phyloP scores from a whole-genome alignment of 2,888 invertebrate genomes.

The Anoncus sp. region DNA sequence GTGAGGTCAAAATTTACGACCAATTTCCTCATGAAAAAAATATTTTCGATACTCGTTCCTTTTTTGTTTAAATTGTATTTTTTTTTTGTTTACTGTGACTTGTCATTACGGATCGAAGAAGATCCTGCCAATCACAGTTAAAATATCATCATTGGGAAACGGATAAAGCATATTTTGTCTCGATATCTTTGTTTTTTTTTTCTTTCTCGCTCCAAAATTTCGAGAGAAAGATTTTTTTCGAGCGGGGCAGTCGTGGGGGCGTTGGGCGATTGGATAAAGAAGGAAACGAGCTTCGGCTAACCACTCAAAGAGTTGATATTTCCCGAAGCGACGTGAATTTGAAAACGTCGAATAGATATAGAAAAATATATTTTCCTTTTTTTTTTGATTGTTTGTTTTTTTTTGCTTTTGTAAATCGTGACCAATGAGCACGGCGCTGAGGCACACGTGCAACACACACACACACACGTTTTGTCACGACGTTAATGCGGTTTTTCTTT shows the following conservation, averaged over 20 bases:
- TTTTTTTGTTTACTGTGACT: slow-evolving; percentile 68
- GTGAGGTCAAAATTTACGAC: slow-evolving; percentile 80
- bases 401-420: slow-evolving; percentile 17
- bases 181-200: slow-evolving; percentile 10
- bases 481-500: slow-evolving; percentile 18
- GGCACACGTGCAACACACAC: slow-evolving; percentile 3
- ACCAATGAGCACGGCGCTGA: neutral
- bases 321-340: slow-evolving; percentile 47
- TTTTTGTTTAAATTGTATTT: slow-evolving; percentile 12
- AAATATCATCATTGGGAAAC: slow-evolving; percentile 35
- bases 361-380: slow-evolving; percentile 4
- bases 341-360: slow-evolving; percentile 36
- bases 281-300: slow-evolving; percentile 49
- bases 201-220: slow-evolving; percentile 21
- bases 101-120: slow-evolving; percentile 67
- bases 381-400: slow-evolving; percentile 7
- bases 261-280: slow-evolving; percentile 17
- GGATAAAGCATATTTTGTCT: slow-evolving; percentile 46
- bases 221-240: no score
- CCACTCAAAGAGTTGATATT: slow-evolving; percentile 27
- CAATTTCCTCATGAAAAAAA: slow-evolving; percentile 80
- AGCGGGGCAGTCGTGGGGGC: neutral
- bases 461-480: no score
- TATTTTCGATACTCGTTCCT: slow-evolving; percentile 65
- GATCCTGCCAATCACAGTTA: slow-evolving; percentile 65